Conservation (phyloP, 1,140 invertebrate species). For the Drosophila pruinosa region DNA sequence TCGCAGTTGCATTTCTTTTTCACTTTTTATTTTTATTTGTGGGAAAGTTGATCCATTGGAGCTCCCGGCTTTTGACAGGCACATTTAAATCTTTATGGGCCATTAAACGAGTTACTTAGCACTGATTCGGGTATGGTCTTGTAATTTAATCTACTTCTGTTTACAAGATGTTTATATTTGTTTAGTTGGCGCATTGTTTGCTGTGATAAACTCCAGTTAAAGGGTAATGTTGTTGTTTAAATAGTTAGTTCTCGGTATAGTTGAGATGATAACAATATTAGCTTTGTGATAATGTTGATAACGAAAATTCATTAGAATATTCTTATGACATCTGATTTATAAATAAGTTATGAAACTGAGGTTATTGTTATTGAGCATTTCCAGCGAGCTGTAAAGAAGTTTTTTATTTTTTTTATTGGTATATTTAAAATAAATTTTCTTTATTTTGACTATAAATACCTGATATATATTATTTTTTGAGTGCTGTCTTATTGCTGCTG, state of each 20-base stretch:
- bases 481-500: neutral
- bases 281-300: neutral
- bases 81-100: constrained; percentile 25
- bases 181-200: constrained; percentile 14
- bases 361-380: neutral
- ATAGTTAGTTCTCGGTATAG: neutral
- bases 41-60: constrained; percentile 54
- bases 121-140: neutral
- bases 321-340: no score
- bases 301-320: neutral
- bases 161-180: neutral
- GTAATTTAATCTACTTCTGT: neutral
- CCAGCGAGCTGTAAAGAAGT: no score
- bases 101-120: constrained; percentile 35
- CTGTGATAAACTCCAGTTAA: neutral
- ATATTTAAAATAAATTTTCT: no score
- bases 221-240: neutral
- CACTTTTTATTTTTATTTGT: constrained; percentile 28
- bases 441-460: no score
- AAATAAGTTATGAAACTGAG: neutral
- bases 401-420: no score
- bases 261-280: neutral
- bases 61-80: neutral
- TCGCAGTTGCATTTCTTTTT: constrained; percentile 16
- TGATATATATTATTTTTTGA: no score